These are phyloP conservation scores for Copsychus sechellarum DNA, from an alignment of 2,113 vertebrate genomes.

Conservation along the genomic window DNA sequence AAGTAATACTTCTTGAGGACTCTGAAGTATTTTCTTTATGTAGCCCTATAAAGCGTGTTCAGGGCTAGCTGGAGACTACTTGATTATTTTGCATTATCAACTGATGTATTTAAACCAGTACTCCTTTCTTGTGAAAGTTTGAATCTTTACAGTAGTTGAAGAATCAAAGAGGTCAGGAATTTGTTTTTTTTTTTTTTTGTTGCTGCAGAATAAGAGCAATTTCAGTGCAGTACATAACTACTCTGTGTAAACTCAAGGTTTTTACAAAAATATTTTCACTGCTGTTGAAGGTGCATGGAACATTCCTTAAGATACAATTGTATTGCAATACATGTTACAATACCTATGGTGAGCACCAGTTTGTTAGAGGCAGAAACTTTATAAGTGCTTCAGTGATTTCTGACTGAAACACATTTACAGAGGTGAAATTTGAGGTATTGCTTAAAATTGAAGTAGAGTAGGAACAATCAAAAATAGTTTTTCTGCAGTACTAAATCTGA, in stretches of 20 bases:
- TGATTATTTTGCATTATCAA: neutral
- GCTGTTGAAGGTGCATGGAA: neutral
- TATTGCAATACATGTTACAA: neutral
- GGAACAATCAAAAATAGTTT: neutral
- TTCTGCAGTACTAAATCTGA: neutral
- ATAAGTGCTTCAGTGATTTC: neutral
- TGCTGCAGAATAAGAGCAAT: neutral
- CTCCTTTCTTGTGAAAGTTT: neutral
- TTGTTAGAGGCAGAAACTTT: neutral
- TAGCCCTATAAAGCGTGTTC: neutral
- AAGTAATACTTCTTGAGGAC: conserved; percentile 7
- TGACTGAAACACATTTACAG: neutral
- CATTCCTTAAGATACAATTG: neutral
- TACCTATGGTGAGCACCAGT: neutral
- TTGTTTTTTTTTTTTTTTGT: neutral
- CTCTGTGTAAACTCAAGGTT: neutral
- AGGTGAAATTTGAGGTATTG: neutral
- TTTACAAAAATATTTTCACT: neutral
- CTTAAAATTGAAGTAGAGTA: neutral
- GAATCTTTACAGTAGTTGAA: neutral
- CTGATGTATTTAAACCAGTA: neutral
- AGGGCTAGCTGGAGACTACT: neutral
- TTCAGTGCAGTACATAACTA: neutral
- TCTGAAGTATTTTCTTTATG: neutral
- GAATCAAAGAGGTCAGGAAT: neutral